Evolutionary conservation across 2,113 vertebrate genomes (phyloP).

Genomic region (Neofelis nebulosa): DNA sequence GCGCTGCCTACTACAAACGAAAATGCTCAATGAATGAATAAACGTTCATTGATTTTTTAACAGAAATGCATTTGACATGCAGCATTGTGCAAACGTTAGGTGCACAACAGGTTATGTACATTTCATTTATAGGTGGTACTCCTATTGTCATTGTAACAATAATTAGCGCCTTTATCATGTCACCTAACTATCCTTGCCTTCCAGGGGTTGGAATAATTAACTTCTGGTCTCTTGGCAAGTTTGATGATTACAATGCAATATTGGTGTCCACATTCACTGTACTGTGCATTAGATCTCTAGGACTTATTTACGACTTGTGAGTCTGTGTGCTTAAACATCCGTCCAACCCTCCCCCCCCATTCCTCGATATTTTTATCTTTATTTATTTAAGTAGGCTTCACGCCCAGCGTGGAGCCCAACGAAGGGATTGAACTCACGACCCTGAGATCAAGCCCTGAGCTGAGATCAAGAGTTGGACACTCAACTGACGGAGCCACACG

Average conservation of each 20-base stretch:
- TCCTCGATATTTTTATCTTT: neutral
- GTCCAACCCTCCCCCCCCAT: rapidly evolving
- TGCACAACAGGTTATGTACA: neutral
- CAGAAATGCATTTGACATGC: neutral
- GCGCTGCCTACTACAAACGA: neutral
- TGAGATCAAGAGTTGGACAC: no score
- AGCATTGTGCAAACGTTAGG: neutral
- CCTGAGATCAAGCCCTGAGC: no score
- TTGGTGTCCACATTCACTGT: no score
- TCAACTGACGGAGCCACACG: no score
- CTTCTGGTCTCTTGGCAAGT: neutral
- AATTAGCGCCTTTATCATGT: neutral
- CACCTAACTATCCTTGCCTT: neutral
- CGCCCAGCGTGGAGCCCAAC: no score
- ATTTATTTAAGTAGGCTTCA: neutral
- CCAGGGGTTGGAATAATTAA: neutral
- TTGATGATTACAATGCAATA: neutral
- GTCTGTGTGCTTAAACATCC: neutral
- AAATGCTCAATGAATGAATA: neutral
- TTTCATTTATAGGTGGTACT: neutral
- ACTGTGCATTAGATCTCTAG: neutral
- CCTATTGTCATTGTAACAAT: neutral
- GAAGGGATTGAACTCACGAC: no score
- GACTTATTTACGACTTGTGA: neutral
- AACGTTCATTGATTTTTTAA: neutral